Percentiles rank a stretch among this genome's conserved stretches.
Conservation (phyloP, 2,113 vertebrate genomes). For the Amblyornis subalaris region DNA sequence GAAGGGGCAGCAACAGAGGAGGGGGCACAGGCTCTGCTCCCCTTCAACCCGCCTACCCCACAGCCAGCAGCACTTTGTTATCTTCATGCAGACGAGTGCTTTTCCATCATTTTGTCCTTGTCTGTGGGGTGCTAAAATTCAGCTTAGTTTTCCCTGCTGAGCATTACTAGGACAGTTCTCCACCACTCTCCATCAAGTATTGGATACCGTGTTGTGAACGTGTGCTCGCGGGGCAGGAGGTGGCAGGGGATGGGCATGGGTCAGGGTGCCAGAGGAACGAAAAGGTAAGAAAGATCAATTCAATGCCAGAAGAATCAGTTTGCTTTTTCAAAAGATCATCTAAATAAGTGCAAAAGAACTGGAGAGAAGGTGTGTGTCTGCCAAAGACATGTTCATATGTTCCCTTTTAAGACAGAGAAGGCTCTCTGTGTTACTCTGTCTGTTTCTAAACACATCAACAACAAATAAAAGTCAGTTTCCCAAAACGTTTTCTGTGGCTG, state of each 20-base stretch:
- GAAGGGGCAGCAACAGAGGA: background rate
- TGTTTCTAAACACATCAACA: background rate
- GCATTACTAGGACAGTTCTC: background rate
- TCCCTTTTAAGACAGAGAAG: background rate
- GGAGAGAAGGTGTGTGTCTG: background rate
- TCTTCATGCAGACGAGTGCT: background rate
- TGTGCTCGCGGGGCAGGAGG: background rate
- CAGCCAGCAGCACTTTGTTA: background rate
- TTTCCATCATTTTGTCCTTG: background rate
- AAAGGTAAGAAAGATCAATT: background rate
- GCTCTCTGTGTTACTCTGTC: background rate
- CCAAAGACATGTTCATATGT: background rate
- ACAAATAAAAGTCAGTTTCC: background rate
- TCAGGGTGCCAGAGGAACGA: background rate
- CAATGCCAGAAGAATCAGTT: background rate
- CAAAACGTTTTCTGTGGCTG: background rate
- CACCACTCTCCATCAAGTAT: background rate
- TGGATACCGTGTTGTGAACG: accelerated
- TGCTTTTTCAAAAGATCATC: background rate
- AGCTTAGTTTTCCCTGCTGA: background rate
- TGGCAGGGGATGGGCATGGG: background rate
- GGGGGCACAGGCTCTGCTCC: background rate
- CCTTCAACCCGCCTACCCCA: background rate
- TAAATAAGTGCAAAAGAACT: background rate
- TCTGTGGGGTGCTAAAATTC: background rate